Evolutionary conservation across 2,888 invertebrate genomes (phyloP), one percentile per base, ranked within the genome.

Genomic region (Tenthredo mesomela): DNA sequence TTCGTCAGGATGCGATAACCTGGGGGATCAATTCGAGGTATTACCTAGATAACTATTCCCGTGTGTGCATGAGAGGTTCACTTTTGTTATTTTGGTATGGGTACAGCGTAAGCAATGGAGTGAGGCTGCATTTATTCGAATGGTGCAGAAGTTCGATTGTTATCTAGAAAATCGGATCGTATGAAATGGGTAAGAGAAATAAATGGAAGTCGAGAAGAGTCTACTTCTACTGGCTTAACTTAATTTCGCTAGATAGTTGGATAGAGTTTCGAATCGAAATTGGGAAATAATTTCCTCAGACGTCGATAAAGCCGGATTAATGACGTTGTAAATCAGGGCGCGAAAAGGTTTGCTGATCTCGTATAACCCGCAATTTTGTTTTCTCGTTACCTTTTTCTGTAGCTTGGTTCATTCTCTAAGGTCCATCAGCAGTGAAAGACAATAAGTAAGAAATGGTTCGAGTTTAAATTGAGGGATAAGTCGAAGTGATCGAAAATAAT

Each of bases 181-280:
- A 77, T 54, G 33, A 47, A 77, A 54, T 15, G 47, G 77, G 29
- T 47, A 77, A 77, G 54, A 77, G 47, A 54, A 54, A 77, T 50
- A 50, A 29, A 54, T 77, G 58, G 61, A 50, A 80, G n/a, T 25
- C 5, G 9, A 47, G 47, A 18, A 80, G 40, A 58, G 54, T 50
- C 9, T 33, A 47, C 12, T 37, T 33, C 12, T 29, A 54, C 43
- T 43, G 77, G 25, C 77, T 77, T 37, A n/a, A 80, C 77, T 80
- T 80, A 80, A 80, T 65, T 80, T 61, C 80, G n/a, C 40, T 1
- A n/a, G 40, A 77, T 25, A 77, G 50, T 77, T 54, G 50, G 77
- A 77, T 40, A 37, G 61, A 80, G 61, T 80, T 80, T 80, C 77
- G 29, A 77, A 77, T 47, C 80, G 80, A 80, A 80, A 80, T 80